Percentiles rank a stretch among this genome's conserved stretches.
These are phyloP conservation scores for Scylla paramamosain DNA, from an alignment of 1,140 invertebrate genomes.

Conservation along the genomic window DNA sequence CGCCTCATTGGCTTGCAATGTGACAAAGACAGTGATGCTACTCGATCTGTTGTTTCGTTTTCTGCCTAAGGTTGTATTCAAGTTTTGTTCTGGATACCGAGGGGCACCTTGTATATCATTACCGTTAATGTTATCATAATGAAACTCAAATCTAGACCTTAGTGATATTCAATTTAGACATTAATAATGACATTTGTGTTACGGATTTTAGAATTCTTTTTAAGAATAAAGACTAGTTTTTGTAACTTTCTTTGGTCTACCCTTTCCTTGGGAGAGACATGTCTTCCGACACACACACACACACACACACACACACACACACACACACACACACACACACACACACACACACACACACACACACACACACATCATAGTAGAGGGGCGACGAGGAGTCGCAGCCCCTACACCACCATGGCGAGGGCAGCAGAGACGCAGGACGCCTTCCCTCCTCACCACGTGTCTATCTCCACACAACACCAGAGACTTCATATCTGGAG, in stretches of 20 bases:
- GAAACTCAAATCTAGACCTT: conserved; percentile 72
- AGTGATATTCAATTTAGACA: conserved; percentile 72
- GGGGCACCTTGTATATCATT: conserved; percentile 71
- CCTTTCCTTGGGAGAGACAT: background rate
- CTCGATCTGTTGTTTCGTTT: conserved; percentile 56
- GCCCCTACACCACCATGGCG: background rate
- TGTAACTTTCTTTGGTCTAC: conserved; percentile 54
- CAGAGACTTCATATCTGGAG: too few relatives aligned
- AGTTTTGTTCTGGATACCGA: conserved; percentile 61
- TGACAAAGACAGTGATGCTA: conserved; percentile 60
- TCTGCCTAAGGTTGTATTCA: conserved; percentile 62
- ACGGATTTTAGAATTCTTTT: conserved; percentile 74
- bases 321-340: background rate
- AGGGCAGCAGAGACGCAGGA: background rate
- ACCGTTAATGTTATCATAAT: conserved; percentile 70
- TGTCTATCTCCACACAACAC: too few relatives aligned
- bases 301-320: background rate
- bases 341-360: background rate
- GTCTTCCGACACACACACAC: background rate
- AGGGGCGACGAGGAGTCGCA: background rate
- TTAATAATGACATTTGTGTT: conserved; percentile 74
- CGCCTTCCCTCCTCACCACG: background rate
- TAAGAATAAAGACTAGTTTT: conserved; percentile 76
- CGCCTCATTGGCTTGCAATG: conserved; percentile 54
- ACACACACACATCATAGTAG: background rate